Base-by-base conservation (phyloP, 2,888 invertebrate genomes). In the Ophraella communa region DNA sequence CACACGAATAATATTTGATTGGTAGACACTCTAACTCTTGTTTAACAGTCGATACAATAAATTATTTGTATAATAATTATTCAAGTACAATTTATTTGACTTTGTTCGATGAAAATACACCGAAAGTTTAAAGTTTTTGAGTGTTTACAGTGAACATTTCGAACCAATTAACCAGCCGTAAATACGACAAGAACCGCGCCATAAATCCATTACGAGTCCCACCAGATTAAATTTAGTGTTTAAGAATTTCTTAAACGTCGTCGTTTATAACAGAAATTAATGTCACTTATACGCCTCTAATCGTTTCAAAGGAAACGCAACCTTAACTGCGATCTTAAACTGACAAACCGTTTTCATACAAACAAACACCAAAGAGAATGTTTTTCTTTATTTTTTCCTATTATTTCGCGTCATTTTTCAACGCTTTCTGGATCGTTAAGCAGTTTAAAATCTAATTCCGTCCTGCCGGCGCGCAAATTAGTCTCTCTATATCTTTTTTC, bases 401-500 rank as follows among this genome's bases (percentile, higher is more conserved):
- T 77, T 77, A 77, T 39, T 78, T 77, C 73, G 73, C 73, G 71
- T 80, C 79, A 80, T 81, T 81, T 81, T 81, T 81, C 81, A 80
- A 76, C 78, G 79, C 77, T 76, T 70, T 73, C 73, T 74, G 75
- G 78, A 80, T 81, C 82, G 81, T 82, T 81, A n/a, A 82, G 78
- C 77, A 79, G 81, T 81, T 81, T 82, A 82, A 82, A 81, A 80
- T 82, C 82, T 82, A 82, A 82, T 82, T 82, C 76, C 71, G 81
- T 80, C 80, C 67, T 71, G 70, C 71, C 68, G 79, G 79, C 81
- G 79, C 81, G 81, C 81, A 82, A 82, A 82, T 82, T 82, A 82
- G 80, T 77, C 78, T n/a, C n/a, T n/a, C n/a, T n/a, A n/a, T n/a
- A n/a, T n/a, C n/a, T 79, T 80, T 76, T 78, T 75, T 62, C 66